Conservation (phyloP, 2,113 vertebrate genomes). For the Hylia prasina region DNA sequence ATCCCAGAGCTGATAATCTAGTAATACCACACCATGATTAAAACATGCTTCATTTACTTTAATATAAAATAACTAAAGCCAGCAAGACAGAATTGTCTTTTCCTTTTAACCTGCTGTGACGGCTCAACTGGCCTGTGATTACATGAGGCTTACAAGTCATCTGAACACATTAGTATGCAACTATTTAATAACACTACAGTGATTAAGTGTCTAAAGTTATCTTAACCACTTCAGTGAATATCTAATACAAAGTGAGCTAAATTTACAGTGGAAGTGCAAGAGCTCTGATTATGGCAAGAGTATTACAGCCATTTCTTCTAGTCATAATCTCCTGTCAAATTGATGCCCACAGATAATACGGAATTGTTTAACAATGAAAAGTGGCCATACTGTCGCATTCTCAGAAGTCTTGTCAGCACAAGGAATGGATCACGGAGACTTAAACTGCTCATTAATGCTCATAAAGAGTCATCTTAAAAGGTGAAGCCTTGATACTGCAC, state of each 20-base stretch:
- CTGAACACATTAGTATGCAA: background rate
- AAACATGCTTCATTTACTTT: background rate
- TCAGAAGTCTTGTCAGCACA: background rate
- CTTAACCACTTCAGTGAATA: background rate
- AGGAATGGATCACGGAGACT: background rate
- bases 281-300: background rate
- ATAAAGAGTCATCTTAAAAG: background rate
- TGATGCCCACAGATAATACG: background rate
- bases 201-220: conserved; percentile 5
- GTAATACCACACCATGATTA: background rate
- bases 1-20: background rate
- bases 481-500: background rate
- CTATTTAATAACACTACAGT: conserved; percentile 24
- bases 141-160: background rate
- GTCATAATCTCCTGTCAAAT: background rate
- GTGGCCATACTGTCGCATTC: background rate
- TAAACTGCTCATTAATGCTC: background rate
- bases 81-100: background rate
- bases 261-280: background rate
- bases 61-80: background rate
- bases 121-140: background rate
- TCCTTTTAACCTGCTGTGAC: background rate
- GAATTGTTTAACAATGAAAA: background rate
- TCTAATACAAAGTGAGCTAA: background rate
- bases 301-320: background rate